Percentiles rank a stretch among this genome's conserved stretches.
Evolutionary conservation across 2,113 vertebrate species (phyloP).

Genomic region (Fregata magnificens): DNA sequence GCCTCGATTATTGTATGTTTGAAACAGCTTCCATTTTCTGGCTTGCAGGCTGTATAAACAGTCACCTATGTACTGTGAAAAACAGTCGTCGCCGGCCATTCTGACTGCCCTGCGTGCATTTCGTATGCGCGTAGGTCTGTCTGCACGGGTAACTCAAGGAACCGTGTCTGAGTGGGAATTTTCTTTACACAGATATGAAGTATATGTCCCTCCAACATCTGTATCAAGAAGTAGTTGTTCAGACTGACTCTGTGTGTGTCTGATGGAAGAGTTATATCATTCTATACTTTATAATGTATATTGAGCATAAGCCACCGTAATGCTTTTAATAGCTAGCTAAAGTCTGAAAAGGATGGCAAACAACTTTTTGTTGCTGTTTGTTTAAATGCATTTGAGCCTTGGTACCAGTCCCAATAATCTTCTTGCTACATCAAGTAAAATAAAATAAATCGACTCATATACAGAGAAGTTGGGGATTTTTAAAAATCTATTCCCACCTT

Average conservation of each 20-base stretch:
- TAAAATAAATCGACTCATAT: neutral
- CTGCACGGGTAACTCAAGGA: neutral
- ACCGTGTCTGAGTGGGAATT: neutral
- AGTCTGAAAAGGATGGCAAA: neutral
- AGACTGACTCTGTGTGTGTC: neutral
- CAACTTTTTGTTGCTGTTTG: neutral
- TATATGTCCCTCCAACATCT: neutral
- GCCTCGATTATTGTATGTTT: neutral
- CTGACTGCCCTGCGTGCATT: neutral
- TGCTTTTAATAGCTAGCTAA: neutral
- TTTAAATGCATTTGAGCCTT: neutral
- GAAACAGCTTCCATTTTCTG: neutral
- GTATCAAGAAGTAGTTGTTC: neutral
- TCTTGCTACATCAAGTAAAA: neutral
- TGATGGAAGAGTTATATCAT: neutral
- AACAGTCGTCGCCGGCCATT: neutral
- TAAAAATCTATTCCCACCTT: neutral
- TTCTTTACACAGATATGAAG: neutral
- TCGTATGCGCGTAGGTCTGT: neutral
- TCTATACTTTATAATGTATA: accelerated
- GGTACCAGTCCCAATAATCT: neutral
- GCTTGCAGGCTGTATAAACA: neutral
- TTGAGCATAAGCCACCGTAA: neutral
- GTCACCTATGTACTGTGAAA: neutral
- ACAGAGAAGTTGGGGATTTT: neutral